Evolutionary conservation across 2,797 vertebrate species (phyloP).

Genomic region (Clarias platycephalus): DNA sequence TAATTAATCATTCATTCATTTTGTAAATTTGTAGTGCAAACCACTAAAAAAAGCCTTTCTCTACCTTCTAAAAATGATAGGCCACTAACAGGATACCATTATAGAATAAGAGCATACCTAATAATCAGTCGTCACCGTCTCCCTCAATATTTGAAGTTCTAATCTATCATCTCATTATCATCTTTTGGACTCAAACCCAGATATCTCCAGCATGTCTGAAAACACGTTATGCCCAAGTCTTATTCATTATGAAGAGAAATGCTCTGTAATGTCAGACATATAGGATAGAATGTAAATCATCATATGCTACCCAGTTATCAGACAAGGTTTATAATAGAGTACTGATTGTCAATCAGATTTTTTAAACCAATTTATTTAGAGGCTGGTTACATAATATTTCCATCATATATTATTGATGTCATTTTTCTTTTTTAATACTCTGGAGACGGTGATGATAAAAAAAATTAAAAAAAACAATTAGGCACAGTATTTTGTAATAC

Average conservation of each 20-base stretch:
- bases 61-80: not conserved
- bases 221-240: too few species aligned
- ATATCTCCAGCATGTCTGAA: too few species aligned
- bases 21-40: not conserved
- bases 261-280: conserved; percentile 22
- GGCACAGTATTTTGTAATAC: not conserved
- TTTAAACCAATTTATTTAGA: not conserved
- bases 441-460: not conserved
- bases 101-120: not conserved
- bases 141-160: not conserved
- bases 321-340: not conserved
- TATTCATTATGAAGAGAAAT: conserved; percentile 39
- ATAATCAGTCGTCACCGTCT: not conserved
- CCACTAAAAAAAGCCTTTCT: not conserved
- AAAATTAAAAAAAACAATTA: too few species aligned
- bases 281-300: not conserved
- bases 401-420: not conserved
- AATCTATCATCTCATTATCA: not conserved
- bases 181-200: not conserved
- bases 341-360: not conserved
- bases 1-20: not conserved
- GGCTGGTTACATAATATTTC: not conserved
- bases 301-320: not conserved
- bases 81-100: not conserved
- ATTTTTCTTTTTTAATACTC: not conserved